These are phyloP conservation scores for Latrodectus hesperus DNA, from an alignment of 2,888 invertebrate genomes.

Conservation along the genomic window DNA sequence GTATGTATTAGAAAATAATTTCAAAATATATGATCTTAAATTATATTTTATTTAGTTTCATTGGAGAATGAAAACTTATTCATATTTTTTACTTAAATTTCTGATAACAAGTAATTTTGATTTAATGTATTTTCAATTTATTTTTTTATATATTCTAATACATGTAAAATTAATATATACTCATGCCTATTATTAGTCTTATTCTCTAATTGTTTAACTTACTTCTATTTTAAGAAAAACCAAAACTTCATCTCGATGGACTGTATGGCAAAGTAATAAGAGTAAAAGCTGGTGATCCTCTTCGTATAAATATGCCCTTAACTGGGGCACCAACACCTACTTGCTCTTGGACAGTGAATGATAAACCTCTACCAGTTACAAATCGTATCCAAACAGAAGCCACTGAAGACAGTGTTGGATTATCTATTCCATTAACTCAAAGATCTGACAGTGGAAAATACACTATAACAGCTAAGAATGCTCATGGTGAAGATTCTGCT, in stretches of 20 bases:
- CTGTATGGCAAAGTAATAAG: conserved; percentile 93
- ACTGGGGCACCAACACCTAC: conserved; percentile 94
- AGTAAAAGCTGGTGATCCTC: conserved; percentile 96
- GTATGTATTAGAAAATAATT: too few species aligned
- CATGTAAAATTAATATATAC: too few species aligned
- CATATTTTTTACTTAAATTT: too few species aligned
- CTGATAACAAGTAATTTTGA: too few species aligned
- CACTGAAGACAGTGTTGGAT: conserved; percentile 63
- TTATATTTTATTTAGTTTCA: too few species aligned
- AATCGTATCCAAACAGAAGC: conserved; percentile 75
- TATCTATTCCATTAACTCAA: conserved; percentile 85
- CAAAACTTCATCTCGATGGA: conserved; percentile 90
- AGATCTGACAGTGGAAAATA: conserved; percentile 75
- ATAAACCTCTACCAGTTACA: conserved; percentile 74
- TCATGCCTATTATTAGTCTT: too few species aligned
- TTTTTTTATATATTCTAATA: too few species aligned
- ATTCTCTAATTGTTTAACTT: too few species aligned
- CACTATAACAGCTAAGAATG: conserved; percentile 75
- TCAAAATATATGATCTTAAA: too few species aligned
- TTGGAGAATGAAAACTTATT: too few species aligned
- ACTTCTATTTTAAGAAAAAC: conserved; percentile 84
- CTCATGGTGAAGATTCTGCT: conserved; percentile 75
- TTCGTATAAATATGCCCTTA: conserved; percentile 93
- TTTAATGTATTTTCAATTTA: too few species aligned
- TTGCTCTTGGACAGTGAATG: conserved; percentile 84